phyloP scores from a whole-genome alignment of 1,140 invertebrate genomes.

The Drosophila virilis region DNA sequence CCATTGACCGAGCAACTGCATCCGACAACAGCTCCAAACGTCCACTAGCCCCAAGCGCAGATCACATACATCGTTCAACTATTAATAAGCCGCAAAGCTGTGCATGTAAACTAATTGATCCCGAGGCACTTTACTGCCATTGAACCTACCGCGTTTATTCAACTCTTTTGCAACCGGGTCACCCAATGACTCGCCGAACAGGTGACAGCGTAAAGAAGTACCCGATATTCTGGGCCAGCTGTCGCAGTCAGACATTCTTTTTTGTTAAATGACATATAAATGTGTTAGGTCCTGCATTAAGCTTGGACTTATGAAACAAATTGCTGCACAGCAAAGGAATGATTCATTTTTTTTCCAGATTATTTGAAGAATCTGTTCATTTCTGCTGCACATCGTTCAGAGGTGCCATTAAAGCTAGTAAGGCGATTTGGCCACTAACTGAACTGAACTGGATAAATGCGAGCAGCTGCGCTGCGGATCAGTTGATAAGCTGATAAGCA shows the following conservation, averaged over 20 bases:
- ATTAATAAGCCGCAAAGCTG: slow-evolving; percentile 30
- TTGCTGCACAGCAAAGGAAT: no score
- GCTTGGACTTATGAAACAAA: no score
- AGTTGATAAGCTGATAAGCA: slow-evolving; percentile 38
- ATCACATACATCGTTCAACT: neutral
- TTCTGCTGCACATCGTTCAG: neutral
- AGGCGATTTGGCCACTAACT: slow-evolving; percentile 27
- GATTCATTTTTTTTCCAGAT: neutral
- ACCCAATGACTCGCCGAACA: neutral
- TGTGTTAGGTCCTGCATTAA: neutral
- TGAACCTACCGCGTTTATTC: slow-evolving; percentile 5
- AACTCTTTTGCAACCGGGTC: slow-evolving; percentile 9
- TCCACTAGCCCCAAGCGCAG: slow-evolving; percentile 1
- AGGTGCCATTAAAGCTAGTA: neutral
- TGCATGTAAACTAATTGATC: slow-evolving; percentile 34
- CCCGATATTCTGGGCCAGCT: no score
- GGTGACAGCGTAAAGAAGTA: neutral
- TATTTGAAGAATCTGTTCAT: no score
- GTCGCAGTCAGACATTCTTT: no score
- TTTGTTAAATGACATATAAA: no score
- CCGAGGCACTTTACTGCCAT: slow-evolving; percentile 15
- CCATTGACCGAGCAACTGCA: slow-evolving; percentile 24
- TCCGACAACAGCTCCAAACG: slow-evolving; percentile 6
- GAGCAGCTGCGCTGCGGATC: slow-evolving; percentile 21
- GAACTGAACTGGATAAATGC: slow-evolving; percentile 13